Conservation (phyloP, 64 coral and sea anemone genomes). For the Stichodactyla helianthus region DNA sequence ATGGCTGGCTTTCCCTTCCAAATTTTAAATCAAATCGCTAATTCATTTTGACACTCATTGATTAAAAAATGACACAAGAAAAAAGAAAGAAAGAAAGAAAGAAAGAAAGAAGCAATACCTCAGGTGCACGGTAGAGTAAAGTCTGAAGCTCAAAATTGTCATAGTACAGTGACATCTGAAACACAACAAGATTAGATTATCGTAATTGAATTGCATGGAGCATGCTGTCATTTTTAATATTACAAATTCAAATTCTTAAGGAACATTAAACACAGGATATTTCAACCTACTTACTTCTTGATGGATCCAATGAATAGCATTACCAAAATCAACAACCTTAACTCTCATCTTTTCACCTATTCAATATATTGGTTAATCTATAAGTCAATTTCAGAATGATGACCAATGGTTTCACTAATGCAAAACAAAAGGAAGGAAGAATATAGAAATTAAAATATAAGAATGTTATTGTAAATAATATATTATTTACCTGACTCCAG, state of each 20-base stretch:
- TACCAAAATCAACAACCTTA: slow-evolving; percentile 95
- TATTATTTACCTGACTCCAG: slow-evolving; percentile 47
- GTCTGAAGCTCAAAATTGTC: slow-evolving; percentile 92
- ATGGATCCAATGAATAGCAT: slow-evolving; percentile 80
- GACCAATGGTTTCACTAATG: neutral
- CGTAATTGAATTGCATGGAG: neutral
- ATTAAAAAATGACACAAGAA: neutral
- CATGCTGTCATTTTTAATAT: neutral
- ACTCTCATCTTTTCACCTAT: slow-evolving; percentile 71
- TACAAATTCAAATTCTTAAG: neutral
- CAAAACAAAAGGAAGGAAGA: neutral
- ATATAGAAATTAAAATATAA: too few relatives aligned
- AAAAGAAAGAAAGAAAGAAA: neutral
- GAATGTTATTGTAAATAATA: too few relatives aligned
- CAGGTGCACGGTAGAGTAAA: slow-evolving; percentile 84
- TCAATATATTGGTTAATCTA: neutral
- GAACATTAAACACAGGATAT: neutral
- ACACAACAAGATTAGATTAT: slow-evolving; percentile 15
- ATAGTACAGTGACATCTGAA: slow-evolving; percentile 95
- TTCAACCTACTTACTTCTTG: slow-evolving; percentile 45
- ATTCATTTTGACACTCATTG: neutral
- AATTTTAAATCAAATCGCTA: too few relatives aligned
- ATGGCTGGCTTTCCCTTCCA: too few relatives aligned
- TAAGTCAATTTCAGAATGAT: neutral
- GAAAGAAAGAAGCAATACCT: slow-evolving; percentile 31